Conservation (phyloP, 2,797 vertebrate species). For the Otolemur crassicaudatus region DNA sequence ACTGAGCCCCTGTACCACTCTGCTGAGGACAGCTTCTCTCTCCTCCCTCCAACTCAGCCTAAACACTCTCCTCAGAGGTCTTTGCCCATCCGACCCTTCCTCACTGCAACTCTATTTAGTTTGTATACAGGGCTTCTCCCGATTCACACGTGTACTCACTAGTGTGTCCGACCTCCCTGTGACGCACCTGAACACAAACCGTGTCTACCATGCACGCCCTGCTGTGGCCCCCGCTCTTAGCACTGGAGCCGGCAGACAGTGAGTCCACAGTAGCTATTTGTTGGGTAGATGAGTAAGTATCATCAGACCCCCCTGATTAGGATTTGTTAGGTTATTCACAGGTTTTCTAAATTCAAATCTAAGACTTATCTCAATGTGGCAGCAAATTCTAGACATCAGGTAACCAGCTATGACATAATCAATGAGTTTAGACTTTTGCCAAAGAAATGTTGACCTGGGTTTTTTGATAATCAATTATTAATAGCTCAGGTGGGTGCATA, state of each 20-base stretch:
- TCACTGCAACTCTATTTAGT: background rate
- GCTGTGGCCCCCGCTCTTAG: background rate
- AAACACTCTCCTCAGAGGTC: background rate
- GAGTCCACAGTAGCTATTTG: background rate
- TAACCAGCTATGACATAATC: background rate
- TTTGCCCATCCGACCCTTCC: background rate
- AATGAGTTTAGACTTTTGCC: slow-evolving; percentile 3
- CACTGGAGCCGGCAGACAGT: background rate
- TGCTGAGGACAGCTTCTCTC: background rate
- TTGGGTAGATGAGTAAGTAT: slow-evolving; percentile 30
- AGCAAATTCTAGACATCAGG: slow-evolving; percentile 5
- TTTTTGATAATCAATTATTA: background rate
- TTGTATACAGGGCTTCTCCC: background rate
- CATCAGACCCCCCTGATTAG: slow-evolving; percentile 28
- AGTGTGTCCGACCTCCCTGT: background rate
- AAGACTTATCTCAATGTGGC: slow-evolving; percentile 26
- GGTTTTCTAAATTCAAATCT: slow-evolving; percentile 57
- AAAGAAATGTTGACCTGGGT: background rate
- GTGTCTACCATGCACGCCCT: background rate
- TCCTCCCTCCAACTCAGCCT: background rate
- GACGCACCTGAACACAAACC: background rate
- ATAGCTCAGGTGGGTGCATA: background rate
- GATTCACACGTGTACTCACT: background rate
- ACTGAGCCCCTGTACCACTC: background rate
- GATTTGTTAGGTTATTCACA: slow-evolving; percentile 15